These are phyloP conservation scores for Serripes groenlandicus DNA, from an alignment of 2,888 invertebrate species.

Conservation along the genomic window DNA sequence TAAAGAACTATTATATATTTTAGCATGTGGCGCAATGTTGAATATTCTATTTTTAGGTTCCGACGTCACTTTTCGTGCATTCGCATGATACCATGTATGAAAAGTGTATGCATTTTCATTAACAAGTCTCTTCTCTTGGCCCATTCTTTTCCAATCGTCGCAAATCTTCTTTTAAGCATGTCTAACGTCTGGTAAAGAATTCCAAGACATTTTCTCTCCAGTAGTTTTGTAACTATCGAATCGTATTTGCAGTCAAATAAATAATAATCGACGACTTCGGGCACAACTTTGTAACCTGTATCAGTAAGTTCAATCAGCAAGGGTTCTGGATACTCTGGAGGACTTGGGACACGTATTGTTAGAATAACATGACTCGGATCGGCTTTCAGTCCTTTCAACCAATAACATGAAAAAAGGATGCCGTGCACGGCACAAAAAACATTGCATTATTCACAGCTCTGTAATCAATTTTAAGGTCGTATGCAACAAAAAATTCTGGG, in stretches of 20 bases:
- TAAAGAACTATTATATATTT: not conserved
- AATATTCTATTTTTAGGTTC: not conserved
- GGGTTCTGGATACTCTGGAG: not conserved
- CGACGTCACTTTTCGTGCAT: not conserved
- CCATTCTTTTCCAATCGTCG: not conserved
- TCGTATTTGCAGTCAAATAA: not conserved
- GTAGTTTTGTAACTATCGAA: not conserved
- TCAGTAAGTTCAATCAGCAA: not conserved
- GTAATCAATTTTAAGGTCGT: not conserved
- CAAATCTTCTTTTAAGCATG: not conserved
- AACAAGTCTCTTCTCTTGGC: not conserved
- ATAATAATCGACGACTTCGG: not conserved
- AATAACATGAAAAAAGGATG: conserved; percentile 9
- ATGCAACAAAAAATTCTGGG: not conserved
- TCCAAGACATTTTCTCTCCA: not conserved
- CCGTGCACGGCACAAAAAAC: not conserved
- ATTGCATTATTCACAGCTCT: conserved; percentile 8
- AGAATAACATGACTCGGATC: not conserved
- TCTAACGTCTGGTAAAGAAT: not conserved
- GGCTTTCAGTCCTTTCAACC: not conserved
- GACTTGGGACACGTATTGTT: not conserved
- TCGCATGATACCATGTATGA: not conserved
- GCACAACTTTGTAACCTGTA: not conserved
- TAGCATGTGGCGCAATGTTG: not conserved
- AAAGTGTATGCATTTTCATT: not conserved